Evolutionary conservation across 2,888 invertebrate species (phyloP).

Genomic region (Diplolepis rosae): DNA sequence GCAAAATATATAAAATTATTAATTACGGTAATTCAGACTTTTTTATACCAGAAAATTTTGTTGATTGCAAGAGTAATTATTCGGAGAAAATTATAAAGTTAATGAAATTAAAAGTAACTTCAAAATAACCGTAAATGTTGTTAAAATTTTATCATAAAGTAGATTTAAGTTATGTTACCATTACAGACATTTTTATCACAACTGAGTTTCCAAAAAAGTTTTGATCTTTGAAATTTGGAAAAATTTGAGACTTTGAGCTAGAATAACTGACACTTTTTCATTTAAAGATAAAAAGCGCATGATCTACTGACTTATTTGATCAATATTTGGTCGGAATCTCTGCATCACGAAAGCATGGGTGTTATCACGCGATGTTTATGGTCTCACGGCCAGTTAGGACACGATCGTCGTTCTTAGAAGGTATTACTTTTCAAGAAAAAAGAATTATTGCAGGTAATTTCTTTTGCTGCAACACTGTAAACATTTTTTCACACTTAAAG

Average conservation of each 20-base stretch:
- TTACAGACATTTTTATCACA: not conserved
- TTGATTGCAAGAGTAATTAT: too few relatives aligned
- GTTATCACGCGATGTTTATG: constrained; percentile 50
- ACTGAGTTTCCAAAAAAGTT: not conserved
- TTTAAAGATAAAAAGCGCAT: constrained; percentile 43
- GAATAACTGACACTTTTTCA: too few relatives aligned
- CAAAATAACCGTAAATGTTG: too few relatives aligned
- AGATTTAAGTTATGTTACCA: too few relatives aligned
- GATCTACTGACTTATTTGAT: constrained; percentile 55
- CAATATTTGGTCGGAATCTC: constrained; percentile 45
- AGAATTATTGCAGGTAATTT: constrained; percentile 13
- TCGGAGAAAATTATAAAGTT: too few relatives aligned
- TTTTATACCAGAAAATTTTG: too few relatives aligned
- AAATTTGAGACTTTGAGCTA: not conserved
- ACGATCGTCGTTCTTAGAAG: constrained; percentile 5
- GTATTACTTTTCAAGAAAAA: not conserved
- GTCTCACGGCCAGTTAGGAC: constrained; percentile 22
- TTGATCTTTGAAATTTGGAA: not conserved
- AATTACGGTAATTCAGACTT: too few relatives aligned
- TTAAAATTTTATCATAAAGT: too few relatives aligned
- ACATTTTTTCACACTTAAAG: too few relatives aligned
- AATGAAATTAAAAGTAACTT: too few relatives aligned
- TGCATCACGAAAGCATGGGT: constrained; percentile 28
- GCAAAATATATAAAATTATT: too few relatives aligned
- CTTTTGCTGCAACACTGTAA: not conserved